These are phyloP conservation scores for Globodera rostochiensis DNA, from an alignment of 1,140 invertebrate species.

Conservation along the genomic window DNA sequence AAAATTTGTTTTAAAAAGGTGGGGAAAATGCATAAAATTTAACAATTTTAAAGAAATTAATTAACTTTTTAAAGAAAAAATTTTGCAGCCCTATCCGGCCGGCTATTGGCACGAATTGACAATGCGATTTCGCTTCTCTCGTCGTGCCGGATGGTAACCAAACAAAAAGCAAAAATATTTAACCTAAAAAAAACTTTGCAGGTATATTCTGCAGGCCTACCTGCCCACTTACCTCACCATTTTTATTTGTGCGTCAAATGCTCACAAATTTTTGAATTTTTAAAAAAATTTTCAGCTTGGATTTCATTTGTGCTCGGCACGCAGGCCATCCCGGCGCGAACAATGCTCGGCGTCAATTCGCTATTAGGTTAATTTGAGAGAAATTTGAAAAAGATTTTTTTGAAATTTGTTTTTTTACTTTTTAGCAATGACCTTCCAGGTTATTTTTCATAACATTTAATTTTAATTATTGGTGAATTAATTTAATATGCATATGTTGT, in stretches of 20 bases:
- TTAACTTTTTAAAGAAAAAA: constrained; percentile 7
- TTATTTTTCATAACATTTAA: not conserved
- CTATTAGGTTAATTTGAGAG: constrained; percentile 11
- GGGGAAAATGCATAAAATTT: not conserved
- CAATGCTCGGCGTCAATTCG: constrained; percentile 57
- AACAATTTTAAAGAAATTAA: constrained; percentile 11
- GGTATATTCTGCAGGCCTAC: constrained; percentile 61
- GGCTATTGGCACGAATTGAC: constrained; percentile 65
- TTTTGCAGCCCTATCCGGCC: constrained; percentile 59
- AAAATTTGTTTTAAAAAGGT: not conserved
- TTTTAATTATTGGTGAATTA: not conserved
- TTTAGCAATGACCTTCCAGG: constrained; percentile 54
- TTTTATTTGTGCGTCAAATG: constrained; percentile 60
- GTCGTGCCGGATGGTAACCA: constrained; percentile 63
- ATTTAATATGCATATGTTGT: too few relatives aligned
- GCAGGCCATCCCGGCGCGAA: constrained; percentile 53
- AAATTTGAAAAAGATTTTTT: too few relatives aligned
- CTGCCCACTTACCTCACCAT: constrained; percentile 65
- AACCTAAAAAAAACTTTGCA: not conserved
- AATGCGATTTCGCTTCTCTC: constrained; percentile 63
- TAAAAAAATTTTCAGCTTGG: constrained; percentile 51
- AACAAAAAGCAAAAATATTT: not conserved
- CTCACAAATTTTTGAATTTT: constrained; percentile 13
- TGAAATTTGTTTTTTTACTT: not conserved
- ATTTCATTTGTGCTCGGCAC: constrained; percentile 64